Conservation (phyloP, 2,113 vertebrate species). For the Elachura formosa region DNA sequence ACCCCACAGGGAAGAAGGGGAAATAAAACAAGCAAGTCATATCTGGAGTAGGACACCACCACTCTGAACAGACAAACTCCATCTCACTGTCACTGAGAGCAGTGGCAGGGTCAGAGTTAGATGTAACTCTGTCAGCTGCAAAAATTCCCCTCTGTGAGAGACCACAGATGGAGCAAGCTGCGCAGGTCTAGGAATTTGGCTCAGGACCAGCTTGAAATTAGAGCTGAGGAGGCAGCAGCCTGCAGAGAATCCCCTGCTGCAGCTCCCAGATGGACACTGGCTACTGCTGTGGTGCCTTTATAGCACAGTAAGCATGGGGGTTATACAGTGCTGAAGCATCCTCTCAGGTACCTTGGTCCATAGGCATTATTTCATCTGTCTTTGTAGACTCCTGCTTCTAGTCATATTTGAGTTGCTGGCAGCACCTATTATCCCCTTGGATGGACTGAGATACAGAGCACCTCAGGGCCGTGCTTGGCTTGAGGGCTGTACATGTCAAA, state of each 20-base stretch:
- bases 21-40: background rate
- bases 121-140: background rate
- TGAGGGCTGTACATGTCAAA: background rate
- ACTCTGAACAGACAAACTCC: conserved; percentile 16
- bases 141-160: background rate
- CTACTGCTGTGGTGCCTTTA: background rate
- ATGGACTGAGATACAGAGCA: background rate
- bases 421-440: background rate
- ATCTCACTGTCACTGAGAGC: background rate
- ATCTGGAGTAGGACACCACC: background rate
- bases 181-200: background rate
- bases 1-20: background rate
- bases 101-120: background rate
- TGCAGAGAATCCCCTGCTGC: background rate
- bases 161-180: background rate
- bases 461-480: background rate
- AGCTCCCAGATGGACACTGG: background rate
- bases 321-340: background rate
- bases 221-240: background rate
- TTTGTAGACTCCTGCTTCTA: background rate
- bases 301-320: background rate
- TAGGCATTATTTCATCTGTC: background rate
- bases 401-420: background rate
- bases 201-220: background rate
- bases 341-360: background rate